Evolutionary conservation across 2,888 invertebrate species (phyloP).

Genomic region (Helleia helle): DNA sequence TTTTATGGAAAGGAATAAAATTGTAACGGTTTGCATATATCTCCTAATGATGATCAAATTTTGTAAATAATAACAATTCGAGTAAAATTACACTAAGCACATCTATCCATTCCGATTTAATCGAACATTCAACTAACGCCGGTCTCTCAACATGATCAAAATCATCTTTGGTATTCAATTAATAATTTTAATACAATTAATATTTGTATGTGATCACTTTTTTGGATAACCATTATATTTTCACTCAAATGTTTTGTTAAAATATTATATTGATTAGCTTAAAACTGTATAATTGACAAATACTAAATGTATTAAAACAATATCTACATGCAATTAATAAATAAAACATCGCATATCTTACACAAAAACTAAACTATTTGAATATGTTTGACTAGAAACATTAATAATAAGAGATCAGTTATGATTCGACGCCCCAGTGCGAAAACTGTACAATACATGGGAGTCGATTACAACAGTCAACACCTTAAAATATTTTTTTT

Average conservation of each 20-base stretch:
- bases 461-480: slow-evolving; percentile 21
- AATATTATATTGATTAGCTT: neutral
- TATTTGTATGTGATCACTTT: neutral
- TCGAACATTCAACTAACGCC: slow-evolving; percentile 27
- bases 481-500: neutral
- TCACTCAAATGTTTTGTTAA: neutral
- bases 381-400: slow-evolving; percentile 64
- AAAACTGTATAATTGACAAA: neutral
- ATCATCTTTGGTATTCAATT: slow-evolving; percentile 7
- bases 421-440: slow-evolving; percentile 19
- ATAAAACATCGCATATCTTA: slow-evolving; percentile 23
- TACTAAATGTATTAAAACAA: slow-evolving; percentile 26
- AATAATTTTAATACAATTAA: slow-evolving; percentile 5
- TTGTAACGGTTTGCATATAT: too few relatives aligned
- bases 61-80: slow-evolving; percentile 14
- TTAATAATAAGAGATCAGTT: slow-evolving; percentile 55
- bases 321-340: slow-evolving; percentile 26
- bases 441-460: slow-evolving; percentile 21
- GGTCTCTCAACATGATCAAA: neutral
- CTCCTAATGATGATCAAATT: slow-evolving; percentile 6
- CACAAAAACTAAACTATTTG: slow-evolving; percentile 5
- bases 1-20: too few relatives aligned
- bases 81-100: slow-evolving; percentile 8
- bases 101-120: slow-evolving; percentile 32
- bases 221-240: neutral